Base-by-base conservation (phyloP, 2,797 vertebrate genomes). In the Danio aesculapii region DNA sequence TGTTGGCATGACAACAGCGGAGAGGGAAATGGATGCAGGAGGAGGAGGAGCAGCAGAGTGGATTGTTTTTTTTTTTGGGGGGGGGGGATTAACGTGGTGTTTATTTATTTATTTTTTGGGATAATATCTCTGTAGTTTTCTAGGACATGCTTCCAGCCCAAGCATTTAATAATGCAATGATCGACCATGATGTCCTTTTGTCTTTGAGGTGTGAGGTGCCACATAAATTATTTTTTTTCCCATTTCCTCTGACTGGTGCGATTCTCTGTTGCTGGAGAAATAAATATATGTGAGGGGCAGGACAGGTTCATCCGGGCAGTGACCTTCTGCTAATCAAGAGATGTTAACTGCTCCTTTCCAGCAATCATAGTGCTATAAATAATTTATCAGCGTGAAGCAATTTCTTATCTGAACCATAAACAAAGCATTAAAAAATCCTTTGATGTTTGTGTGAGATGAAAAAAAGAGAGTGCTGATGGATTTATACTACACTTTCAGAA, bases 1-100 rank as follows among this genome's bases (percentile, higher is more conserved):
- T 90, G 92, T 91, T 94, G 95, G 93, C 90, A 92, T 83, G 95
- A 87, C 93, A 94, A 93, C 84, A 86, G 91, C 19, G 58, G 89
- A 87, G 87, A 82, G 86, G 84, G 88, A 82, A 87, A 89, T 85
- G 84, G 82, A 85, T 52, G 70, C 75, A 69, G 73, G 41, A 81
- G 79, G 84, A 86, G 75, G 82, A 67, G 75, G 50, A 53, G 50
- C 5, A 46, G n/a, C n/a, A 67, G 41, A 70, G 81, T 69, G 79
- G 46, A 83, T 74, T 85, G 79, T 76, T 30, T 30, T 30, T 74
- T 85, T 75, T 76, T 30, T 30, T 30, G 30, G 30, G 30, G 66
- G 50, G 53, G 86, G 39, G 46, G 77, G 21, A 57, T 64, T 74
- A 74, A 66, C 17, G 21, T 46, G 49, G 87, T 80, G 44, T 81